Percentiles rank a stretch among this genome's conserved stretches.
Evolutionary conservation across 2,888 invertebrate species (phyloP).

Genomic region (Dolomedes plantarius): DNA sequence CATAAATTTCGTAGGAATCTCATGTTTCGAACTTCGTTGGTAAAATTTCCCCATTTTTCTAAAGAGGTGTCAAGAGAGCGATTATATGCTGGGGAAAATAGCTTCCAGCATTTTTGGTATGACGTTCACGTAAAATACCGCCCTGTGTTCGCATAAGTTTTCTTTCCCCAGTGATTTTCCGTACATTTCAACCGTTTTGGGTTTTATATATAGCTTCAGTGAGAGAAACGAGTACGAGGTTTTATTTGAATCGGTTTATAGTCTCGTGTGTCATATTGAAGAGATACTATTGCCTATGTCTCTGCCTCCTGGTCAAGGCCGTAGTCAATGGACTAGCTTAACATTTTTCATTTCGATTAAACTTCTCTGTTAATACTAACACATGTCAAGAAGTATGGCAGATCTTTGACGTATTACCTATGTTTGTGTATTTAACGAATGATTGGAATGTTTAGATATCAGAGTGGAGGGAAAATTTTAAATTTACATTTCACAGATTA

Average conservation of each 20-base stretch:
- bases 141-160: conserved; percentile 16
- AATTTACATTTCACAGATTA: no score
- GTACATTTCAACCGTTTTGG: background rate
- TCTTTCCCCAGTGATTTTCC: conserved; percentile 20
- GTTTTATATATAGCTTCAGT: background rate
- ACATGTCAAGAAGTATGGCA: no score
- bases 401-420: no score
- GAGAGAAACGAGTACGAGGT: background rate
- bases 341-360: no score
- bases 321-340: background rate
- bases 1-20: conserved; percentile 20
- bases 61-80: conserved; percentile 27
- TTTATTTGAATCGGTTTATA: conserved; percentile 9
- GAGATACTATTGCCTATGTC: background rate
- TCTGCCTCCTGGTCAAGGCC: background rate
- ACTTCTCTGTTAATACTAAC: no score
- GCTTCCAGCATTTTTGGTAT: conserved; percentile 17
- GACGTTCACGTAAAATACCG: conserved; percentile 23
- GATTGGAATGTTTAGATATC: no score
- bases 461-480: no score
- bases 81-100: conserved; percentile 20
- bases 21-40: conserved; percentile 13
- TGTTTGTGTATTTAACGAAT: no score
- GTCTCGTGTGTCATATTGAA: background rate
- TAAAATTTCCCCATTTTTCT: conserved; percentile 28